Evolutionary conservation across 2,888 invertebrate genomes (phyloP), one percentile per base, ranked within the genome.

Genomic region (Liopterus haemorrhoidalis): DNA sequence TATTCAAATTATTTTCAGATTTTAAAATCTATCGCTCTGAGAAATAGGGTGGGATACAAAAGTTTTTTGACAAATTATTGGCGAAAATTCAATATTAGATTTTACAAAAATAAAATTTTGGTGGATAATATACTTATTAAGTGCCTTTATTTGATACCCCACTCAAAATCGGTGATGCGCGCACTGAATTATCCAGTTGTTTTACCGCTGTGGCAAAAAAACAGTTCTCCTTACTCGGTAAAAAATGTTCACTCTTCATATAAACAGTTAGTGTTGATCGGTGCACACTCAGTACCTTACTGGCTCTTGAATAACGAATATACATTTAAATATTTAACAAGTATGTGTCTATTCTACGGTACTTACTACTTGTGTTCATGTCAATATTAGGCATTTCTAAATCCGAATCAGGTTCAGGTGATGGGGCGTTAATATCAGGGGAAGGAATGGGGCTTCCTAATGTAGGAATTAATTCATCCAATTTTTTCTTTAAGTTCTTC

Each of bases 391-490:
- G 87, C 44, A 88, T 68, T 27, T 86, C 85, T 41, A 88, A 70
- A 59, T 89, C 89, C 46, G 85, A 82, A 58, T 87, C 88, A 21
- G 89, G 88, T 58, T 82, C 82, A 5, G 88, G 88, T 2, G 87
- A 87, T 1, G 81, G 81, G 45, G 82, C 78, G 49, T 71, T 69
- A 2, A 79, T 71, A n/a, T 78, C 78, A 0, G 85, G 85, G 1
- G 80, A 78, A 1, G 85, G 84, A 11, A 83, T 70, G 0, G 85
- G 85, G 63, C 76, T 77, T 1, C 78, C 74, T 44, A 94, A 66
- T 5, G 79, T 80, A 12, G 82, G 79, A 54, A 81, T 75, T 47
- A 89, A 71, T 57, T 93, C 92, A 55, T 89, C 89, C 14, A 94
- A 68, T 62, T 89, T 90, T 41, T 85, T 82, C 64, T 92, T 88